These are phyloP conservation scores for Enteromius treurensis DNA, from an alignment of 2,797 vertebrate genomes.

Conservation along the genomic window DNA sequence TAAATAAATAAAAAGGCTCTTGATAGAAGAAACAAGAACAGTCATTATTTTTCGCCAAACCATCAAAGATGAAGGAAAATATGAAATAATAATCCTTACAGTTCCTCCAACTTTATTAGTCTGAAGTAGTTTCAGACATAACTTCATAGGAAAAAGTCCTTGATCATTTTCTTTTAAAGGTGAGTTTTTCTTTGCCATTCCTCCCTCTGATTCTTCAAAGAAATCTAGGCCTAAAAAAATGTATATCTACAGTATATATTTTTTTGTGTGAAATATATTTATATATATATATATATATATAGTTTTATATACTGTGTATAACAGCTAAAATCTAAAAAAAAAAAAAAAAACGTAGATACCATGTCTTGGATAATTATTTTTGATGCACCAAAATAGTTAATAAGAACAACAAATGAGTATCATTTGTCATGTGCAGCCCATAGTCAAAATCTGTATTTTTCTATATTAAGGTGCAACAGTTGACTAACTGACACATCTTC, in stretches of 20 bases:
- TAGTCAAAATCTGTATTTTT: not conserved
- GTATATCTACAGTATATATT: not conserved
- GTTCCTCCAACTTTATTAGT: not conserved
- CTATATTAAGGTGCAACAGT: not conserved
- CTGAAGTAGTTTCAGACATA: not conserved
- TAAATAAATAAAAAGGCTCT: not conserved
- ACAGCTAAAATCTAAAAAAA: not conserved
- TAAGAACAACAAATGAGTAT: not conserved
- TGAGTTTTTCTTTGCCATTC: not conserved
- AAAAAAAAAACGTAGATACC: not conserved
- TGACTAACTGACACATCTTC: not conserved
- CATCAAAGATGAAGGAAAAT: conserved; percentile 2
- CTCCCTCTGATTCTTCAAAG: conserved; percentile 14
- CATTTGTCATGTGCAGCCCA: conserved; percentile 6
- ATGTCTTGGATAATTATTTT: not conserved
- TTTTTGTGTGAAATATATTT: not conserved
- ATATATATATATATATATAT: not conserved
- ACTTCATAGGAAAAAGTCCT: conserved; percentile 4
- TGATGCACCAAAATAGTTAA: not conserved
- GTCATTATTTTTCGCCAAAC: conserved; percentile 5
- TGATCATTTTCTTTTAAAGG: conserved; percentile 31
- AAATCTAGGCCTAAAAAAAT: not conserved
- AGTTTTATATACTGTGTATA: not conserved
- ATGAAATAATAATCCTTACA: conserved; percentile 7
- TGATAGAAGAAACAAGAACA: not conserved